phyloP scores from a whole-genome alignment of 2,888 invertebrate species.

The Leptodirus hochenwartii region DNA sequence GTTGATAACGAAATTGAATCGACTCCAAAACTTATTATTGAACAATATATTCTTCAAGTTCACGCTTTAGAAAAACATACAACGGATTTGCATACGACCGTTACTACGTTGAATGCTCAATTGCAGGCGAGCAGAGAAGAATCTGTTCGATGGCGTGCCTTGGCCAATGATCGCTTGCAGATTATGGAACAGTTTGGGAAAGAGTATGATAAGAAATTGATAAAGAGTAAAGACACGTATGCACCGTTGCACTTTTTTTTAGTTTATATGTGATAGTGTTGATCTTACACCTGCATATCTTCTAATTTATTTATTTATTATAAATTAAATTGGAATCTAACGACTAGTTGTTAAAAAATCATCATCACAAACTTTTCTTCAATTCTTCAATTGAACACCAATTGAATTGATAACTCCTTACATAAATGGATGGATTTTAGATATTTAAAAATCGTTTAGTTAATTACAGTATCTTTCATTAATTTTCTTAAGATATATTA shows the following conservation, averaged over 20 bases:
- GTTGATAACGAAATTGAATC: slow-evolving; percentile 1
- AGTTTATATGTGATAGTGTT: too few relatives aligned
- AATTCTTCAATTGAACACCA: too few relatives aligned
- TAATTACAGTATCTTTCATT: too few relatives aligned
- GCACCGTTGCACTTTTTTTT: too few relatives aligned
- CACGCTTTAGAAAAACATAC: slow-evolving; percentile 38
- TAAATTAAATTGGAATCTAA: background rate
- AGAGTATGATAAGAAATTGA: slow-evolving; percentile 18
- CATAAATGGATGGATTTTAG: too few relatives aligned
- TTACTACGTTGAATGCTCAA: slow-evolving; percentile 32
- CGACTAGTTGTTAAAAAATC: too few relatives aligned
- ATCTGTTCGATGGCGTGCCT: slow-evolving; percentile 43
- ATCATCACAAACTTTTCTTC: too few relatives aligned
- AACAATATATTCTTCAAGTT: slow-evolving; percentile 25
- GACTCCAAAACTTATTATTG: slow-evolving; percentile 12
- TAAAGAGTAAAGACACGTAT: too few relatives aligned
- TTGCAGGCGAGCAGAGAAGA: slow-evolving; percentile 32
- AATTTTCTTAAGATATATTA: too few relatives aligned
- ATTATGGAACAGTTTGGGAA: slow-evolving; percentile 37
- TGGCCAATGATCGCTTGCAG: slow-evolving; percentile 44
- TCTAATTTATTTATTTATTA: background rate
- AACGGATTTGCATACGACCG: slow-evolving; percentile 29
- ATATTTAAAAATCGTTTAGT: too few relatives aligned
- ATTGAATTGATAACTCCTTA: too few relatives aligned
- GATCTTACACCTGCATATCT: slow-evolving; percentile 1